These are phyloP conservation scores for Mantis religiosa DNA, from an alignment of 2,888 invertebrate genomes.

Conservation along the genomic window DNA sequence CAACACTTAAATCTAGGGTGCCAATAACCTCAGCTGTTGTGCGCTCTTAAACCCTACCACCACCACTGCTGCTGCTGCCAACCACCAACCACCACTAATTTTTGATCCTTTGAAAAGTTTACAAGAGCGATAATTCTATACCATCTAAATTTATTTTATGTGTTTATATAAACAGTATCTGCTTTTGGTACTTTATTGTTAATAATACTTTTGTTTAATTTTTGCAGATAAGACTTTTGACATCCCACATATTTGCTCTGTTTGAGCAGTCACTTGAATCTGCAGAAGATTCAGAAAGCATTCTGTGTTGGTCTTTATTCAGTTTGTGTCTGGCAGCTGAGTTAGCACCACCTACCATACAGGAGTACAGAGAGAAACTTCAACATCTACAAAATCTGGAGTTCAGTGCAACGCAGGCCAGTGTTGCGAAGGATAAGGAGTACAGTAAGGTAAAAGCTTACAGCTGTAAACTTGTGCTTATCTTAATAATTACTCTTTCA, in stretches of 20 bases:
- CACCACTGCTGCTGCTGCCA: too few species aligned
- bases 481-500: too few species aligned
- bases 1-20: too few species aligned
- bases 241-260: conserved; percentile 68
- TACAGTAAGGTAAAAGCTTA: conserved; percentile 13
- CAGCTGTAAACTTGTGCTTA: too few species aligned
- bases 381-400: conserved; percentile 69
- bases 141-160: too few species aligned
- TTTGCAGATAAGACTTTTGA: conserved; percentile 62
- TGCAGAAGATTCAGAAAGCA: conserved; percentile 40
- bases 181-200: neutral
- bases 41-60: too few species aligned
- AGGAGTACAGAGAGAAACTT: conserved; percentile 76
- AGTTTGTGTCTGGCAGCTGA: conserved; percentile 65
- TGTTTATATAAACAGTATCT: too few species aligned
- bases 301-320: conserved; percentile 51
- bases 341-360: conserved; percentile 63
- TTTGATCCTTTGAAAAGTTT: too few species aligned
- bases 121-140: too few species aligned
- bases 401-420: conserved; percentile 44
- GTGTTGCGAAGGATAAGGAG: neutral
- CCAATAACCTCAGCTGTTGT: too few species aligned
- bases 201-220: neutral
- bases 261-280: conserved; percentile 57
- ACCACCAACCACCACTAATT: too few species aligned